Percentiles rank a stretch among this genome's conserved stretches.
These are phyloP conservation scores for Ammodytes dubius DNA, from an alignment of 2,113 vertebrate species.

Conservation along the genomic window DNA sequence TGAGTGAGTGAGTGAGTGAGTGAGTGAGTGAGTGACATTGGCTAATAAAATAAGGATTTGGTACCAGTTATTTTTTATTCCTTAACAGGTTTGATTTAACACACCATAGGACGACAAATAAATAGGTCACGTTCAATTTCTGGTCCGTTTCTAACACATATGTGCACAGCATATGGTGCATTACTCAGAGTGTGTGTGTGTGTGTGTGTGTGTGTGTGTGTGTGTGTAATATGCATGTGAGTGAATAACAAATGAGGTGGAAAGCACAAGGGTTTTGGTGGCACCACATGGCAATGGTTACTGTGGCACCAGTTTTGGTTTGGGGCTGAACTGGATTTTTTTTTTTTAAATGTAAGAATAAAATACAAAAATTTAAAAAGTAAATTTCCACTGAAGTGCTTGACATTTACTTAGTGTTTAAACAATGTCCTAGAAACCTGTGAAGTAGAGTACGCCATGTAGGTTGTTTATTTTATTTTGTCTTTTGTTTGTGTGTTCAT, in stretches of 20 bases:
- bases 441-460: too few relatives aligned
- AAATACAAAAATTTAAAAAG: too few relatives aligned
- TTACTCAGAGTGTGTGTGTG: not conserved
- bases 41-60: not conserved
- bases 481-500: too few relatives aligned
- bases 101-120: constrained; percentile 31
- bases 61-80: not conserved
- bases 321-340: not conserved
- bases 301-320: not conserved
- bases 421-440: too few relatives aligned
- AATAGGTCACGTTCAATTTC: constrained; percentile 49
- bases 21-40: not conserved
- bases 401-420: too few relatives aligned
- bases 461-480: too few relatives aligned
- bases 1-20: too few relatives aligned
- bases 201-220: not conserved
- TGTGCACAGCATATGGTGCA: constrained; percentile 59
- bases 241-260: constrained; percentile 51
- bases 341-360: not conserved
- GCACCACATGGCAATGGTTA: constrained; percentile 1
- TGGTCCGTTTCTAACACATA: constrained; percentile 50
- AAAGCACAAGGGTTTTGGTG: constrained; percentile 18
- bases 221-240: not conserved
- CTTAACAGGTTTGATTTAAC: constrained; percentile 3
- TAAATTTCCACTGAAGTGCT: too few relatives aligned